Conservation (phyloP, 2,797 vertebrate genomes). For the Gila robusta region DNA sequence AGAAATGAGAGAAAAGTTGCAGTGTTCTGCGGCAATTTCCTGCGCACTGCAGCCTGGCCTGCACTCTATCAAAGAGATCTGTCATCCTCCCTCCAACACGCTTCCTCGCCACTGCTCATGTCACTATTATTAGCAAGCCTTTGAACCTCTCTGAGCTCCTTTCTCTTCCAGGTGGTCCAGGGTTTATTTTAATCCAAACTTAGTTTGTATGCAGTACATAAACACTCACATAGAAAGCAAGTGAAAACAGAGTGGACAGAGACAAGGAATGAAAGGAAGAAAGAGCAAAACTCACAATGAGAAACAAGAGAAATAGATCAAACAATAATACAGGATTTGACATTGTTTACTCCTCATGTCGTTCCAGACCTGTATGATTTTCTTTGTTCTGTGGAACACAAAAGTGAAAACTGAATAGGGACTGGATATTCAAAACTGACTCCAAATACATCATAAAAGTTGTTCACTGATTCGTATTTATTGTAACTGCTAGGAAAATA, state of each 20-base stretch:
- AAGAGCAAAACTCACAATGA: slow-evolving; percentile 27
- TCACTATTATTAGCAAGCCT: slow-evolving; percentile 66
- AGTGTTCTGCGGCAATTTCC: slow-evolving; percentile 67
- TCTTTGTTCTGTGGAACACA: background rate
- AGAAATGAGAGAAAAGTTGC: slow-evolving; percentile 60
- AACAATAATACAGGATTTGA: background rate
- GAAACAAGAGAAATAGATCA: slow-evolving; percentile 22
- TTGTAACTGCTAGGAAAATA: background rate
- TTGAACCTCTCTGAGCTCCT: slow-evolving; percentile 57
- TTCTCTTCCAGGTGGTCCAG: slow-evolving; percentile 64
- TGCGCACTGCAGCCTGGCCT: slow-evolving; percentile 59
- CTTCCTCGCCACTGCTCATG: slow-evolving; percentile 54
- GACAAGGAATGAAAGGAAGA: slow-evolving; percentile 47
- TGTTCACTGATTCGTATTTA: background rate
- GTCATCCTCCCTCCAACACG: slow-evolving; percentile 53
- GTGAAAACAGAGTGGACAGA: slow-evolving; percentile 45
- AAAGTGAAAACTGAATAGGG: background rate
- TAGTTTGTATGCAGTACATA: slow-evolving; percentile 60
- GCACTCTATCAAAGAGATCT: slow-evolving; percentile 58
- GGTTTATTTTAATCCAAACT: slow-evolving; percentile 58
- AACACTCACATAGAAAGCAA: slow-evolving; percentile 49
- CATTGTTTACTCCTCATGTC: background rate
- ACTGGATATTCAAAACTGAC: background rate
- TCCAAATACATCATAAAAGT: background rate
- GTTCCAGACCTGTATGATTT: background rate